These are phyloP conservation scores for Atrichornis clamosus DNA, from an alignment of 2,113 vertebrate species.

Conservation along the genomic window DNA sequence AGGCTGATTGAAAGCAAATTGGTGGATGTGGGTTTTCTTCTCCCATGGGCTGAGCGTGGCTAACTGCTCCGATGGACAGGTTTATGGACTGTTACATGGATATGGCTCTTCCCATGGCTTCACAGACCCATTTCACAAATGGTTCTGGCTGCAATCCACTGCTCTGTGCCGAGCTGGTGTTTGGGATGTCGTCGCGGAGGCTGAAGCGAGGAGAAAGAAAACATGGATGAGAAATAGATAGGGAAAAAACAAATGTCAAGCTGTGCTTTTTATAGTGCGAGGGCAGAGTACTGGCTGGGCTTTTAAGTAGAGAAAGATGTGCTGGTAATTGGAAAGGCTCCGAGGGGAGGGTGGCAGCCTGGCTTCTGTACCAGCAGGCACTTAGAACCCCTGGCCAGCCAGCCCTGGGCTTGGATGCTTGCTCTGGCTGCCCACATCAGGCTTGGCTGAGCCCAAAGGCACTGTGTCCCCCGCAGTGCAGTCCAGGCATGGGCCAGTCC, in stretches of 20 bases:
- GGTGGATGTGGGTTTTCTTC: not conserved
- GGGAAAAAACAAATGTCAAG: slow-evolving; percentile 22
- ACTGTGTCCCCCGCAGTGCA: not conserved
- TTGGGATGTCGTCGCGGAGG: not conserved
- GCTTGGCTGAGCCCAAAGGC: not conserved
- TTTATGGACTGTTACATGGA: slow-evolving; percentile 43
- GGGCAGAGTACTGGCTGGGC: not conserved
- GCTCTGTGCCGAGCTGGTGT: not conserved
- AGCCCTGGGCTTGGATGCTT: not conserved
- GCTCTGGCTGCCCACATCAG: rapidly evolving
- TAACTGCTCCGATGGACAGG: not conserved
- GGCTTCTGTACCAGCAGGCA: no score
- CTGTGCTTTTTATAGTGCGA: not conserved
- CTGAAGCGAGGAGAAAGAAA: not conserved
- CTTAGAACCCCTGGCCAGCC: not conserved
- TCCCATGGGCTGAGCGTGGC: not conserved
- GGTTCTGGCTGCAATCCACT: slow-evolving; percentile 12
- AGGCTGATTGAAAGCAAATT: not conserved
- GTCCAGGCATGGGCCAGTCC: not conserved
- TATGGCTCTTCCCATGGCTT: slow-evolving; percentile 30
- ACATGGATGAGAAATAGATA: not conserved
- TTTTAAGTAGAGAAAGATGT: not conserved
- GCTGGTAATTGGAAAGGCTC: not conserved
- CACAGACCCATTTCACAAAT: not conserved
- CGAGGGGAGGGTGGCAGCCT: not conserved